Conservation (phyloP, 2,113 vertebrate genomes). For the Ammodytes marinus region DNA sequence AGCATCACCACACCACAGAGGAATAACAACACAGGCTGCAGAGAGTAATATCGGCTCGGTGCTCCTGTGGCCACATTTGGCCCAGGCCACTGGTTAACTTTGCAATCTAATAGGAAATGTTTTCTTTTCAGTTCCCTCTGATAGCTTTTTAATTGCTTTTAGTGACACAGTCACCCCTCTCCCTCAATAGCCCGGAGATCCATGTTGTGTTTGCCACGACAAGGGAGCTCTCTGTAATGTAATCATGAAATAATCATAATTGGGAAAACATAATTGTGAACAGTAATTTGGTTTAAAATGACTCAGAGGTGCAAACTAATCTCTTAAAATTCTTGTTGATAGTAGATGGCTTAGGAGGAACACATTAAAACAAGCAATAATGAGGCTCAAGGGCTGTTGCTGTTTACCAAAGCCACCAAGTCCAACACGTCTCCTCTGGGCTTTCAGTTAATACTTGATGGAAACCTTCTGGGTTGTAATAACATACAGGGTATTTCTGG, state of each 20-base stretch:
- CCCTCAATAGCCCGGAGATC: slow-evolving; percentile 47
- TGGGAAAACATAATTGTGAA: slow-evolving; percentile 70
- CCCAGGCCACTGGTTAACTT: slow-evolving; percentile 70
- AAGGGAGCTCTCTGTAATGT: slow-evolving; percentile 50
- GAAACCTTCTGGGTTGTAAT: slow-evolving; percentile 40
- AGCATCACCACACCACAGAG: slow-evolving; percentile 40
- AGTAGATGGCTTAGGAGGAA: slow-evolving; percentile 32
- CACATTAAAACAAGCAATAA: slow-evolving; percentile 49
- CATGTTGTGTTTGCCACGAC: slow-evolving; percentile 43
- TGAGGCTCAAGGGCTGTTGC: slow-evolving; percentile 41
- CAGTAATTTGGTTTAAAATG: slow-evolving; percentile 75
- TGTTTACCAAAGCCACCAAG: slow-evolving; percentile 36
- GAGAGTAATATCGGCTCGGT: slow-evolving; percentile 64
- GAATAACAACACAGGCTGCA: slow-evolving; percentile 57
- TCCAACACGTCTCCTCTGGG: slow-evolving; percentile 34
- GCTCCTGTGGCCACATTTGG: slow-evolving; percentile 51
- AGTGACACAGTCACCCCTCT: slow-evolving; percentile 70
- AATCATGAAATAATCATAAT: slow-evolving; percentile 79
- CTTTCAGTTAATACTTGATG: slow-evolving; percentile 13
- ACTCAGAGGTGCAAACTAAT: slow-evolving; percentile 64
- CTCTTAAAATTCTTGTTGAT: slow-evolving; percentile 60
- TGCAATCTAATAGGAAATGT: slow-evolving; percentile 72
- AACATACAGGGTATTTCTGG: neutral
- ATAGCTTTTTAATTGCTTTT: slow-evolving; percentile 81
- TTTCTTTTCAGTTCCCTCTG: slow-evolving; percentile 62